Evolutionary conservation across 2,797 vertebrate genomes (phyloP).

Genomic region (Peromyscus eremicus): DNA sequence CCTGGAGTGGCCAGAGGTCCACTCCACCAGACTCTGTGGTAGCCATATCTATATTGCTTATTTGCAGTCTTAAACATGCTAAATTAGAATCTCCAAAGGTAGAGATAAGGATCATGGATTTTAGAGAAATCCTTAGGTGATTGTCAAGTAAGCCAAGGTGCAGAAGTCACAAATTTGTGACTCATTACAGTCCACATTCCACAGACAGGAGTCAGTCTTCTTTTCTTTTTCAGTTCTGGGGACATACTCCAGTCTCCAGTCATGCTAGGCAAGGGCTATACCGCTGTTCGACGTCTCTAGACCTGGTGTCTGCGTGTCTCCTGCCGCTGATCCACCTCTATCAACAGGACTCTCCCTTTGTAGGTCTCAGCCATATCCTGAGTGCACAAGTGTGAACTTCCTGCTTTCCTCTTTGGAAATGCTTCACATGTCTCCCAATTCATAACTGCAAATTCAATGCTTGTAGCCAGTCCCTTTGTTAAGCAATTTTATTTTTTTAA

Average conservation of each 20-base stretch:
- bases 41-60: neutral
- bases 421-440: neutral
- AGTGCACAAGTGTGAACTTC: too few relatives aligned
- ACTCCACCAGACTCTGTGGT: too few relatives aligned
- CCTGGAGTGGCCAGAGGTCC: neutral
- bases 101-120: neutral
- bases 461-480: neutral
- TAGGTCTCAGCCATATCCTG: neutral
- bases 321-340: neutral
- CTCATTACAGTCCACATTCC: neutral
- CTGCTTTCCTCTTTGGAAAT: neutral
- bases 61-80: neutral
- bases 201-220: neutral
- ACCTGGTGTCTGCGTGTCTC: neutral
- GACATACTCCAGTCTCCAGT: too few relatives aligned
- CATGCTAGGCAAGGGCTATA: neutral
- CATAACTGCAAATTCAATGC: neutral
- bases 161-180: neutral
- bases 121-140: neutral
- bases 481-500: neutral
- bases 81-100: neutral
- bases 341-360: neutral
- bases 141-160: neutral
- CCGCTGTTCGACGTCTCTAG: neutral
- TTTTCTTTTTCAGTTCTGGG: neutral